phyloP scores from a whole-genome alignment of 2,888 invertebrate genomes.

The Polylopha cassiicola region DNA sequence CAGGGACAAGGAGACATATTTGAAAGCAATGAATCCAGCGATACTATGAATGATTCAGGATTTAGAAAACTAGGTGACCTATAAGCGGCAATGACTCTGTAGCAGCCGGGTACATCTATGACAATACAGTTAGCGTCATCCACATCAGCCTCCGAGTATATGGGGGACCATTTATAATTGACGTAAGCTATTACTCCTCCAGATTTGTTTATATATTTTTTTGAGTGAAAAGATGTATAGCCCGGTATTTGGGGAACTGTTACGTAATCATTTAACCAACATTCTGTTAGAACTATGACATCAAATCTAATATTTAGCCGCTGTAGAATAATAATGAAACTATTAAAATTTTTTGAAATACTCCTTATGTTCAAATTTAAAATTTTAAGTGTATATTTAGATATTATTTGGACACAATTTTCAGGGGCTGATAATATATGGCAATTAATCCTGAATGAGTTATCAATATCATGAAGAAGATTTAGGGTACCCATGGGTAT shows the following conservation, averaged over 20 bases:
- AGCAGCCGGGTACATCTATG: neutral
- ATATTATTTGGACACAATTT: neutral
- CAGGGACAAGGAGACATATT: neutral
- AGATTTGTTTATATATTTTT: constrained; percentile 12
- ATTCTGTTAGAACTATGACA: constrained; percentile 13
- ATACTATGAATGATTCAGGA: neutral
- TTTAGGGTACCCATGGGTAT: neutral
- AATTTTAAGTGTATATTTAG: constrained; percentile 1
- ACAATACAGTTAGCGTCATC: constrained; percentile 11
- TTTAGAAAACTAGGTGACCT: constrained; percentile 9
- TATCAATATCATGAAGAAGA: constrained; percentile 1
- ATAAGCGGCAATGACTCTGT: constrained; percentile 4
- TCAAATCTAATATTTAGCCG: constrained; percentile 4
- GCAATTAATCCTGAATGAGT: neutral
- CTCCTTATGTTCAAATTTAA: constrained; percentile 9
- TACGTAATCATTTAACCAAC: constrained; percentile 6
- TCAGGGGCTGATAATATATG: neutral
- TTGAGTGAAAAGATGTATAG: neutral
- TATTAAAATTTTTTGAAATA: constrained; percentile 4
- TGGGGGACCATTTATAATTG: constrained; percentile 5
- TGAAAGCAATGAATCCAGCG: neutral
- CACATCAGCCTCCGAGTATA: constrained; percentile 3
- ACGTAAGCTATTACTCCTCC: constrained; percentile 17
- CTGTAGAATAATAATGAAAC: neutral
- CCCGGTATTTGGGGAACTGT: constrained; percentile 3